Evolutionary conservation across 2,113 vertebrate genomes (phyloP).

Genomic region (Chinchilla lanigera): DNA sequence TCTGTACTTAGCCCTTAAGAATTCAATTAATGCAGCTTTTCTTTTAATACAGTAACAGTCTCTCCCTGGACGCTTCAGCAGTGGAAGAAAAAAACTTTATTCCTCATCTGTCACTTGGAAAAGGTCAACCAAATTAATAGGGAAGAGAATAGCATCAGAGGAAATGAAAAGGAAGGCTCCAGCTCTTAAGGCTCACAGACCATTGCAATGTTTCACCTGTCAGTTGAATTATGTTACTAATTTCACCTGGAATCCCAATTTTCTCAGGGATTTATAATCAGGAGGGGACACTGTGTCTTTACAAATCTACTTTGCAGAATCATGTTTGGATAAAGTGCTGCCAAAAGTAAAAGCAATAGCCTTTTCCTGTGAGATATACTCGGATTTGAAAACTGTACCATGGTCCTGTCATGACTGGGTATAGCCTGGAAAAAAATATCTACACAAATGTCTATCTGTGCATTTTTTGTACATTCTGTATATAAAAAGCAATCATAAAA

Average conservation of each 20-base stretch:
- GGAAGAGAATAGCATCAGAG: neutral
- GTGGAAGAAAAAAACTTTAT: slow-evolving; percentile 15
- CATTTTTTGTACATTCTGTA: neutral
- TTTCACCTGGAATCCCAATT: slow-evolving; percentile 13
- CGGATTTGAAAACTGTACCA: neutral
- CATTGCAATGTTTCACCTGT: neutral
- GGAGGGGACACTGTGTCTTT: neutral
- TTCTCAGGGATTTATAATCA: neutral
- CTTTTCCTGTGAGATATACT: neutral
- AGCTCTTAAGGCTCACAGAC: slow-evolving; percentile 2
- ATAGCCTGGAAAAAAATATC: neutral
- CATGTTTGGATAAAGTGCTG: neutral
- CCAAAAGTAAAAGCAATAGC: neutral
- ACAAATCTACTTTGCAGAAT: neutral
- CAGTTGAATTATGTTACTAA: neutral
- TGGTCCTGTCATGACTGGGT: neutral
- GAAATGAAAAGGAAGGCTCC: neutral
- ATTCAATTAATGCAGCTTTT: slow-evolving; percentile 18
- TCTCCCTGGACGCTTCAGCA: slow-evolving; percentile 12
- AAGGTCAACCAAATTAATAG: slow-evolving; percentile 37
- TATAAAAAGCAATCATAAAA: neutral
- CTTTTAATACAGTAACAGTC: neutral
- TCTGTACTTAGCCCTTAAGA: neutral
- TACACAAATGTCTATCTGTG: neutral
- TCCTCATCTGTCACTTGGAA: neutral